Evolutionary conservation across 1,140 invertebrate genomes (phyloP), one percentile per base, ranked within the genome.

Genomic region (Ceratina australensis): DNA sequence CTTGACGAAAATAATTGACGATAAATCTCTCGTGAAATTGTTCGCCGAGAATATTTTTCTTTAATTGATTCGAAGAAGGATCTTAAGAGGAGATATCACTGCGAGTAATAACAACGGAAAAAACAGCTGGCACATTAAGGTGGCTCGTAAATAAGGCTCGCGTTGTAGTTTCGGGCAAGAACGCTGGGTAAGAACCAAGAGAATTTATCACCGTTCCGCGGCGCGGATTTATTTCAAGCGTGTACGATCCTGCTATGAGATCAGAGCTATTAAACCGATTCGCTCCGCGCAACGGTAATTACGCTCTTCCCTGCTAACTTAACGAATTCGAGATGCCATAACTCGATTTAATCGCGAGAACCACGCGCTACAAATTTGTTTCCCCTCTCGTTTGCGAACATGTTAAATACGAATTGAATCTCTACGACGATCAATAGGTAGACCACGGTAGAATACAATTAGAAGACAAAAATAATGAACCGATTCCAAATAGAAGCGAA

Each of bases 251-350:
- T 59, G 16, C 15, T 5, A 24, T 52, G 66, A 71, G 57, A 61
- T 61, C 66, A 20, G 13, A 52, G n/a, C 74, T 71, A 61, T 76
- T 76, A 69, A 61, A 56, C 54, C 33, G 18, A 0, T 15, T 18
- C 8, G 20, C 52, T 8, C 13, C 20, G 26, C 16, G 15, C n/a
- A 63, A 15, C 24, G 22, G 28, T 54, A 33, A 74, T 74, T 56
- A 56, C 26, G 7, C 20, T 12, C 57, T 1, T 10, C 13, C 49
- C 12, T 24, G 20, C 18, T 42, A 42, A 42, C 4, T 16, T 28
- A 57, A 76, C 18, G 74, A 76, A 52, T 76, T 71, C 66, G 74
- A 69, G 74, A 76, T 71, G 74, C 74, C 74, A 59, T 33, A 69
- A 52, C 50, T 52, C 50, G 15, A 15, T 52, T n/a, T 15, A 57